Evolutionary conservation across 2,888 invertebrate species (phyloP).

Genomic region (Ypsolopha sequella): DNA sequence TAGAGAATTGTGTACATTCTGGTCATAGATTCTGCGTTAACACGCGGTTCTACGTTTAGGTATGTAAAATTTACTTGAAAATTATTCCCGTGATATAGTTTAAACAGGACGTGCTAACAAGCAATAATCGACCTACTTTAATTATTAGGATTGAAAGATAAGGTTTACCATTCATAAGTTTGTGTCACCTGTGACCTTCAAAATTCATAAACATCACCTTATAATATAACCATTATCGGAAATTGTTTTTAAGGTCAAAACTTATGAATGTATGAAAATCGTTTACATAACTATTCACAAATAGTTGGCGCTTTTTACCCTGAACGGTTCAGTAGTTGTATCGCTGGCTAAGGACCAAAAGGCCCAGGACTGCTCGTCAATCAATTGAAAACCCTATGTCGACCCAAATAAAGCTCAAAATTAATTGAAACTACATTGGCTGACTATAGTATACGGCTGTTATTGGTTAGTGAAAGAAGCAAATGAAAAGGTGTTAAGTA

Average conservation of each 20-base stretch:
- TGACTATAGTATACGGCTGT: constrained; percentile 69
- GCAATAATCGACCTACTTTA: constrained; percentile 2
- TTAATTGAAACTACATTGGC: constrained; percentile 38
- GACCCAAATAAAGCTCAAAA: constrained; percentile 4
- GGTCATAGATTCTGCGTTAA: constrained; percentile 55
- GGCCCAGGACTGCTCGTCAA: background rate
- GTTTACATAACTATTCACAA: background rate
- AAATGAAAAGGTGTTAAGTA: constrained; percentile 62
- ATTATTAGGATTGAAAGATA: background rate
- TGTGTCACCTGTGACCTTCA: no score
- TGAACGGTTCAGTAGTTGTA: background rate
- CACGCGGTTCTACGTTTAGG: constrained; percentile 33
- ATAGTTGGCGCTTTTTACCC: background rate
- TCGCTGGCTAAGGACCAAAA: background rate
- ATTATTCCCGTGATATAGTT: constrained; percentile 27
- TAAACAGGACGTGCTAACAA: constrained; percentile 16
- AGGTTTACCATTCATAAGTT: no score
- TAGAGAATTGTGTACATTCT: constrained; percentile 60
- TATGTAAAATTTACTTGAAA: constrained; percentile 36
- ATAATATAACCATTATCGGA: no score
- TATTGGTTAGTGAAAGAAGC: constrained; percentile 67
- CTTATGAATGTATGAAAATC: background rate
- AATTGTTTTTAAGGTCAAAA: no score
- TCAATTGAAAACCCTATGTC: background rate
- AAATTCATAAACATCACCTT: no score